Percentiles rank a stretch among this genome's conserved stretches.
These are phyloP conservation scores for Syrrhaptes paradoxus DNA, from an alignment of 2,113 vertebrate species.

Conservation along the genomic window DNA sequence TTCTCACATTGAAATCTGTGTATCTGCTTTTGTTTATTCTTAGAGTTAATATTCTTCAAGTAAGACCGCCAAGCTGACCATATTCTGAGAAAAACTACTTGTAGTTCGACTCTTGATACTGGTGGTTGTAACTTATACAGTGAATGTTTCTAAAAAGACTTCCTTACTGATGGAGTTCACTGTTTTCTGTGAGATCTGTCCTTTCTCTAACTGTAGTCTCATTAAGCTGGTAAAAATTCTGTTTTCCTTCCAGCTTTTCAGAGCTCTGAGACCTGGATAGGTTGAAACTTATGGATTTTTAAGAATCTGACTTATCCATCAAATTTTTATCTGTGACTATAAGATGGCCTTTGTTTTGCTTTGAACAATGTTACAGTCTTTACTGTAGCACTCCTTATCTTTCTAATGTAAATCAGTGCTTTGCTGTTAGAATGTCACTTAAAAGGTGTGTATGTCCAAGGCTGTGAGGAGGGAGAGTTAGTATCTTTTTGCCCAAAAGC, in stretches of 20 bases:
- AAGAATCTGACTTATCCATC: background rate
- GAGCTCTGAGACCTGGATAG: background rate
- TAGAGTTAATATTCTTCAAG: background rate
- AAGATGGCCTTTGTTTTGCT: background rate
- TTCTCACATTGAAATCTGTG: background rate
- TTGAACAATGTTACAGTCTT: background rate
- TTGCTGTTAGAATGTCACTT: background rate
- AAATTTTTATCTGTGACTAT: background rate
- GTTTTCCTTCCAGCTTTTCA: background rate
- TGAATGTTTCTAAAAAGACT: background rate
- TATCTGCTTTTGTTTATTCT: background rate
- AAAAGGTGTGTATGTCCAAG: background rate
- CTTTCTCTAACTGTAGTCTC: slow-evolving; percentile 7
- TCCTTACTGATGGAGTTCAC: background rate
- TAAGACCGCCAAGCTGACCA: background rate
- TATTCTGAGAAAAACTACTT: background rate
- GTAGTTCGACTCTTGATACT: background rate
- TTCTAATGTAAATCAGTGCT: background rate
- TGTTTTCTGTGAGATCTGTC: background rate
- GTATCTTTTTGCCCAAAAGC: background rate
- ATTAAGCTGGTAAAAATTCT: background rate
- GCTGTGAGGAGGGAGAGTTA: background rate
- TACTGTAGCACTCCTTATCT: background rate
- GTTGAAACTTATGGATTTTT: background rate
- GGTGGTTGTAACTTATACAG: background rate